A percentile compares a stretch with the other conserved stretches of the same genome.
These are phyloP conservation scores for Arizona elegans DNA, from an alignment of 2,113 vertebrate species.

Conservation along the genomic window DNA sequence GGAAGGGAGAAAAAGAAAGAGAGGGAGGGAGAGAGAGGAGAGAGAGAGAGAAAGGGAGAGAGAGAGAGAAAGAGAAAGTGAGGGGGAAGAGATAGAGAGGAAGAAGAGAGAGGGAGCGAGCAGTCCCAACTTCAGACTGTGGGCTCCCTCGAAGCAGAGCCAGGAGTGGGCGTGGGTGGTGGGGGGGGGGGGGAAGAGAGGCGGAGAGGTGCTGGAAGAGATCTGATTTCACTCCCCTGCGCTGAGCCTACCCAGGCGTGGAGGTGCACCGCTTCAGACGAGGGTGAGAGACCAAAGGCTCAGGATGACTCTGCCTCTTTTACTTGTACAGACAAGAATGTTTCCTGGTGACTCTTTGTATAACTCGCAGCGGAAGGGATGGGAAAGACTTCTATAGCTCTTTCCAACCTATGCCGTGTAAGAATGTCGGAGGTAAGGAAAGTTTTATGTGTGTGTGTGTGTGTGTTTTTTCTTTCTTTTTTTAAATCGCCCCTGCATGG, in stretches of 20 bases:
- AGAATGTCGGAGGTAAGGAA: conserved; percentile 95
- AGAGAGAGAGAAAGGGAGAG: too few species aligned
- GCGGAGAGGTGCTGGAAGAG: conserved; percentile 71
- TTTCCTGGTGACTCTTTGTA: conserved; percentile 79
- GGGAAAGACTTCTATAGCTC: conserved; percentile 79
- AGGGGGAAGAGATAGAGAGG: too few species aligned
- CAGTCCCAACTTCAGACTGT: conserved; percentile 66
- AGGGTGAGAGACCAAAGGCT: conserved; percentile 69
- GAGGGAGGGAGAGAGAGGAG: too few species aligned
- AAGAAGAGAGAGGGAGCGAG: conserved; percentile 70
- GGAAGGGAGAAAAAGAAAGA: too few species aligned
- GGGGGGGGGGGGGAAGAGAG: conserved; percentile 65
- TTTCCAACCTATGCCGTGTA: conserved; percentile 77
- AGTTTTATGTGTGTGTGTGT: not conserved
- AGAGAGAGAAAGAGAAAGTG: too few species aligned
- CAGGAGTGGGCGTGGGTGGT: conserved; percentile 63
- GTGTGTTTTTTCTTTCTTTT: not conserved
- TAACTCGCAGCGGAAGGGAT: conserved; percentile 79
- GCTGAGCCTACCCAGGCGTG: conserved; percentile 81
- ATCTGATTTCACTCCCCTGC: conserved; percentile 87
- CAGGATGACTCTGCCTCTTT: conserved; percentile 79
- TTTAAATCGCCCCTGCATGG: conserved; percentile 39
- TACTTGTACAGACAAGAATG: conserved; percentile 82
- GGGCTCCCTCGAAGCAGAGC: conserved; percentile 66
- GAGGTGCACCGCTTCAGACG: conserved; percentile 83